Evolutionary conservation across 2,113 vertebrate species (phyloP), one percentile per base, ranked within the genome.

Genomic region (Climacteris rufus): DNA sequence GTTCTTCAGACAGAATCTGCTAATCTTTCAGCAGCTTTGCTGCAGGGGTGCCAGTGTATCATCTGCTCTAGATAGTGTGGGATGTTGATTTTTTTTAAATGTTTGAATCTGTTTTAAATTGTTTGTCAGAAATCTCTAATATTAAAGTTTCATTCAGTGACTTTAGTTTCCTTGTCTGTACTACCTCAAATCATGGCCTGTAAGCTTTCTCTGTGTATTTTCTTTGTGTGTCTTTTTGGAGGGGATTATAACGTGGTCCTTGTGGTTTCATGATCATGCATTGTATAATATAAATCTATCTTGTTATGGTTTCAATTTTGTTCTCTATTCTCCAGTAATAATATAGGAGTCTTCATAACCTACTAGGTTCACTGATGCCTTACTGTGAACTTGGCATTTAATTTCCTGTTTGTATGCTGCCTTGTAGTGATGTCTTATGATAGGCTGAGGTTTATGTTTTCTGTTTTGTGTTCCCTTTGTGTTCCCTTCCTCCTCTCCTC

Each of bases 371-470:
- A 23, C 39, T 83, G 75, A 45, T 65, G 82, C 82, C 40, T 90
- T 72, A 40, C 74, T 66, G n/a, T 54, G 59, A 80, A 50, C 52
- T 80, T 88, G 83, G 59, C 68, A 86, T 93, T 97, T 96, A 95
- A 95, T 95, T 95, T 97, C 95, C 92, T 93, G 92, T 92, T 93
- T 90, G 28, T 54, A 12, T 79, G 45, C 90, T 93, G 59, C 57
- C 71, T 88, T 6, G 2, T 80, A 71, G 92, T 80, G 54, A 63
- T 88, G 50, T 59, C 66, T 85, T 61, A 30, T 14, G n/a, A 74
- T 92, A 92, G 42, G 28, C 66, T 61, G 63, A 92, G 45, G 63
- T 76, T 87, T 84, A 50, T 85, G 57, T 37, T 76, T 92, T 86
- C 66, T 89, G 44, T 1, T 87, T 93, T 59, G 6, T 68, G 47